Base-by-base conservation (phyloP, 23 tunicate genomes). In the Phallusia fumigata region DNA sequence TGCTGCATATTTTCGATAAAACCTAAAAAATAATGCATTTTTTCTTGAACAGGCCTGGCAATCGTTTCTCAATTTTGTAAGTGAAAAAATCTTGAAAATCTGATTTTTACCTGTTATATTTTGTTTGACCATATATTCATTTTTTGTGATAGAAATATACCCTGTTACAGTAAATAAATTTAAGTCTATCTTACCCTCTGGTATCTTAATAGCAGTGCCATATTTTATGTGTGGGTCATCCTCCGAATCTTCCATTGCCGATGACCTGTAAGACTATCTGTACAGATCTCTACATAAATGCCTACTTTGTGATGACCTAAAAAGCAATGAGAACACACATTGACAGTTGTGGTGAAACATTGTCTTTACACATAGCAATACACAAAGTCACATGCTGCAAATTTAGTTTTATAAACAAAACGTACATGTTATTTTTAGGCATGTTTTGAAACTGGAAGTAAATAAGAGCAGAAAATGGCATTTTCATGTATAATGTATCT, bases 141-240 rank as follows among this genome's bases (percentile, higher is more conserved):
- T n/a, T n/a, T n/a, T n/a, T n/a, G n/a, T n/a, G n/a, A n/a, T n/a
- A n/a, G n/a, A n/a, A n/a, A n/a, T n/a, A n/a, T n/a, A n/a, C n/a
- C n/a, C n/a, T n/a, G n/a, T n/a, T n/a, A n/a, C n/a, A n/a, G n/a
- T n/a, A n/a, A n/a, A n/a, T n/a, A n/a, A n/a, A 40, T 40, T 5
- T 3, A 40, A 40, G 47, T 10, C 47, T 40, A 10, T 53, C 76
- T 80, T 81, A 87, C 90, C 96, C 52, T 93, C 98, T 30, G 82
- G 64, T 31, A 84, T 87, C 32, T 89, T 83, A 64, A 93, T 32
- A 15, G 98, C 84, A 24, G 85, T 93, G 50, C 98, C 98, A 84
- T 79, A 93, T 58, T 85, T 88, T 21, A 84, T 90, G 51, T 49
- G 78, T 18, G 93, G 90, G 18, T 93, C 93, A 19, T 93, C 90